Evolutionary conservation across 2,113 vertebrate species (phyloP).

Genomic region (Rhabdornis inornatus): DNA sequence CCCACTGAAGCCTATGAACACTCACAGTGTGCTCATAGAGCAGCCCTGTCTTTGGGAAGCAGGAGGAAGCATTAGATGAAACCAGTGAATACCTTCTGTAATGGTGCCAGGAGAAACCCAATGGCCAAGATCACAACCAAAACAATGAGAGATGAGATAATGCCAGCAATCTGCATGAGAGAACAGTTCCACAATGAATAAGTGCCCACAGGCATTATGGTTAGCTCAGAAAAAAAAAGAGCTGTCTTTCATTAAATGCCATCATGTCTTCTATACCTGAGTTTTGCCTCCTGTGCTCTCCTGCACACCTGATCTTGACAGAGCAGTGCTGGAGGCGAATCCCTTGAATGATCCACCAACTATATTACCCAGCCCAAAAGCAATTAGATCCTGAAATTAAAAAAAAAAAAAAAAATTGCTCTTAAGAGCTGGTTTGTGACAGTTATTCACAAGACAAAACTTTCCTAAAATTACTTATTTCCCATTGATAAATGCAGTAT

Average conservation of each 20-base stretch:
- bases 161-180: constrained; percentile 82
- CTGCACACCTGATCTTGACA: constrained; percentile 92
- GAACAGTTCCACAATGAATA: not conserved
- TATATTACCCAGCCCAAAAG: constrained; percentile 91
- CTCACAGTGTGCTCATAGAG: not conserved
- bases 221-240: not conserved
- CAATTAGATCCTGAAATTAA: constrained; percentile 89
- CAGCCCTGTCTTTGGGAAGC: not conserved
- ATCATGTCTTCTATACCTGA: constrained; percentile 76
- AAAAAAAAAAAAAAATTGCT: not conserved
- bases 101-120: constrained; percentile 86
- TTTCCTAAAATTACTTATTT: not conserved
- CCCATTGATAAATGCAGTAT: not conserved
- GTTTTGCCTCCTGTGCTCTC: constrained; percentile 97
- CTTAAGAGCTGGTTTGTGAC: not conserved
- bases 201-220: not conserved
- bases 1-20: not conserved
- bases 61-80: not conserved
- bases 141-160: constrained; percentile 86
- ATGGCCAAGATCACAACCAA: constrained; percentile 86
- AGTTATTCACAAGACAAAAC: not conserved
- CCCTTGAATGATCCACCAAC: constrained; percentile 87
- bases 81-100: constrained; percentile 83
- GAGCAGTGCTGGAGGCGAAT: constrained; percentile 87
- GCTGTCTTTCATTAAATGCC: not conserved